These are phyloP conservation scores for Brachionus sp. DNA, from an alignment of 1,140 invertebrate species.

Conservation along the genomic window DNA sequence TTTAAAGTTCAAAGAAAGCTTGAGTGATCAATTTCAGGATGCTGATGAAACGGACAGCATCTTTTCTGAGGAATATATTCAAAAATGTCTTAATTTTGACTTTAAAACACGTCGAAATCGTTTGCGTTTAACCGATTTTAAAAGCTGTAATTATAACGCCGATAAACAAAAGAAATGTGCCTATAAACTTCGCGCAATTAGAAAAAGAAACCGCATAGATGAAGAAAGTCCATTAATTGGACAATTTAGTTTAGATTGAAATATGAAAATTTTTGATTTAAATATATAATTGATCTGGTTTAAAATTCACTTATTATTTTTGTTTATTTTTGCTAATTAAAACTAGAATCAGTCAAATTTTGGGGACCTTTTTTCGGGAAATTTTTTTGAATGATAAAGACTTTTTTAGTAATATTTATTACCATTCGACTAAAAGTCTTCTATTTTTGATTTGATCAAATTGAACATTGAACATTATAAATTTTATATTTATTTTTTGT, in stretches of 20 bases:
- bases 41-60: not conserved
- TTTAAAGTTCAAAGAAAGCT: not conserved
- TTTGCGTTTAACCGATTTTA: not conserved
- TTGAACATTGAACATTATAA: not conserved
- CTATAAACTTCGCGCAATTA: not conserved
- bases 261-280: not conserved
- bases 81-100: slow-evolving; percentile 11
- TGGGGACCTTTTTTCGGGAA: not conserved
- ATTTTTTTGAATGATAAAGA: not conserved
- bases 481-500: not conserved
- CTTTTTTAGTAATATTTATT: not conserved
- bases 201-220: not conserved
- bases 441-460: not conserved
- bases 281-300: not conserved
- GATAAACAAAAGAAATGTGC: not conserved
- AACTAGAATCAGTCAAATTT: not conserved
- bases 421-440: not conserved
- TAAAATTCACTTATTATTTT: not conserved
- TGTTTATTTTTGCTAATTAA: not conserved
- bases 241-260: slow-evolving; percentile 16
- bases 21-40: slow-evolving; percentile 5
- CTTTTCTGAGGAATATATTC: not conserved
- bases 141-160: not conserved
- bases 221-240: not conserved
- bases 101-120: not conserved